These are phyloP conservation scores for Protodeltote pygarga DNA, from an alignment of 2,888 invertebrate genomes.

Conservation along the genomic window DNA sequence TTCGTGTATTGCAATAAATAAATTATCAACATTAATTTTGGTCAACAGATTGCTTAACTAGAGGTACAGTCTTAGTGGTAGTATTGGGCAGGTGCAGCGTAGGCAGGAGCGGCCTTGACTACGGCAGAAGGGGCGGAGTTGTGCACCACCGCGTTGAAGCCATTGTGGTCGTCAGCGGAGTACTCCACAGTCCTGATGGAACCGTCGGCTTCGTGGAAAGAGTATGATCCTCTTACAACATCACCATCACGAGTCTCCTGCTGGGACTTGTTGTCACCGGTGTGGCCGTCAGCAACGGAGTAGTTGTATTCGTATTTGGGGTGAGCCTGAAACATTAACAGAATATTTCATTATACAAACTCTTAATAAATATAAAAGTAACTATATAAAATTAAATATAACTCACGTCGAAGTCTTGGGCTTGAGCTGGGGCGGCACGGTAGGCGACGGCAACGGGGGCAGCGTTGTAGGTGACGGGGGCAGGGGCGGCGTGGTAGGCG, in stretches of 20 bases:
- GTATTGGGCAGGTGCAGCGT: conserved; percentile 60
- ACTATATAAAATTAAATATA: too few species aligned
- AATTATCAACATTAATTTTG: too few species aligned
- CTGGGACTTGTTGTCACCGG: conserved; percentile 83
- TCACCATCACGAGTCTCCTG: conserved; percentile 82
- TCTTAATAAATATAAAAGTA: too few species aligned
- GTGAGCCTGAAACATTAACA: too few species aligned
- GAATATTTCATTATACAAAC: too few species aligned
- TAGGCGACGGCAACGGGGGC: conserved; percentile 48
- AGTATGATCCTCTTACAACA: conserved; percentile 80
- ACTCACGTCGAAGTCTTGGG: too few species aligned
- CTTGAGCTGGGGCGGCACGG: conserved; percentile 42
- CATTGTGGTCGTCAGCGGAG: conserved; percentile 81
- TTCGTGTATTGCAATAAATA: too few species aligned
- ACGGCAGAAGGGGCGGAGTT: conserved; percentile 65
- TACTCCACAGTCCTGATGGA: conserved; percentile 81
- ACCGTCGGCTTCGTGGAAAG: conserved; percentile 80
- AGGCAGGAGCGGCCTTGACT: conserved; percentile 57
- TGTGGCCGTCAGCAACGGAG: conserved; percentile 82
- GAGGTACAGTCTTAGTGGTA: too few species aligned
- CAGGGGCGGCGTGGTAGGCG: conserved; percentile 51
- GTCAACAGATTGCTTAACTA: too few species aligned
- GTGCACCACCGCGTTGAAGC: conserved; percentile 75
- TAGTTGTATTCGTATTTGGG: conserved; percentile 79
- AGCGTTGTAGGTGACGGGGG: conserved; percentile 43